These are phyloP conservation scores for Bathynomus jamesi DNA, from an alignment of 1,140 invertebrate species.

Conservation along the genomic window DNA sequence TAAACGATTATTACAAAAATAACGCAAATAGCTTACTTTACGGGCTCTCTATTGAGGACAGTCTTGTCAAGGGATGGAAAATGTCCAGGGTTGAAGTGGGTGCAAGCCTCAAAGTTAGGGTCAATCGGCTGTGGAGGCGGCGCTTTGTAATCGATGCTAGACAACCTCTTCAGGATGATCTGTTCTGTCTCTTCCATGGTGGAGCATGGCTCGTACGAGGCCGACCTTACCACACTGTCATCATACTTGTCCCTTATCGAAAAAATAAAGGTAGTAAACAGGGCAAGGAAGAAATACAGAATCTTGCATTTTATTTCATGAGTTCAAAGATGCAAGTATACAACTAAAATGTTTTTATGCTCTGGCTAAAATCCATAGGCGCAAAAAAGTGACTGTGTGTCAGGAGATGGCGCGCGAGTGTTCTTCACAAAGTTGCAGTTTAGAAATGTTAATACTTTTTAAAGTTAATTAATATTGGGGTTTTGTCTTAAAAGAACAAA, in stretches of 20 bases:
- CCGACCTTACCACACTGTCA: conserved; percentile 64
- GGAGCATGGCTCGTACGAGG: conserved; percentile 67
- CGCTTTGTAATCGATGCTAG: conserved; percentile 68
- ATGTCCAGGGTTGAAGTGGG: conserved; percentile 39
- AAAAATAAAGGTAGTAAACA: not conserved
- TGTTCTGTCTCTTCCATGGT: conserved; percentile 61
- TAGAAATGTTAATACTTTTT: no score
- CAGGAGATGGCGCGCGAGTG: no score
- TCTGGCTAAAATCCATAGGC: no score
- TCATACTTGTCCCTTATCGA: conserved; percentile 49
- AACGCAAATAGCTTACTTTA: conserved; percentile 53
- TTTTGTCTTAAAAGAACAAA: no score
- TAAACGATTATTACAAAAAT: no score
- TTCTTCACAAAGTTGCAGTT: no score
- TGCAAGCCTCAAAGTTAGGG: conserved; percentile 34
- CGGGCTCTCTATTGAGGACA: conserved; percentile 66
- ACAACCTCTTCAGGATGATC: conserved; percentile 60
- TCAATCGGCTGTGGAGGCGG: conserved; percentile 59
- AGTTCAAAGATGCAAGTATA: no score
- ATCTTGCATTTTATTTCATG: no score
- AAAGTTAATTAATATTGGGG: no score
- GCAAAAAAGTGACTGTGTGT: no score
- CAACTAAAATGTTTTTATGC: no score
- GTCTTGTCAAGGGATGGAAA: conserved; percentile 72
- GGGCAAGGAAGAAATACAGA: not conserved